Conservation (phyloP, 2,113 vertebrate genomes). For the Camarhynchus parvulus region DNA sequence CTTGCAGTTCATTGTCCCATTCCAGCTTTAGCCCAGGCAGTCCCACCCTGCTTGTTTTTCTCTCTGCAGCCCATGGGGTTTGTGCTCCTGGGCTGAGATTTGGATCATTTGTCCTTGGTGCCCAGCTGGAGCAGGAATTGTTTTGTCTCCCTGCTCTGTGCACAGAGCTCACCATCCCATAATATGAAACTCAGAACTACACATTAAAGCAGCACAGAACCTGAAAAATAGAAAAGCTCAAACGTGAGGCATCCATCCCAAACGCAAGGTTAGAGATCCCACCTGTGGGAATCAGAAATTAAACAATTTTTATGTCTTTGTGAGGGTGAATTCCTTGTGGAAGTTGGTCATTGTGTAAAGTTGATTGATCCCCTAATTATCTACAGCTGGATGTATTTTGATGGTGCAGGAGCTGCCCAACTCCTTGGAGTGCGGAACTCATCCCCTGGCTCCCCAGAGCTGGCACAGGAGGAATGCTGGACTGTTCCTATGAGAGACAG, state of each 20-base stretch:
- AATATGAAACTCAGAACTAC: fast-evolving
- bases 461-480: background rate
- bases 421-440: background rate
- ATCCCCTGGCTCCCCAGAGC: background rate
- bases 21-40: background rate
- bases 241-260: background rate
- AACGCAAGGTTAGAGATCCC: background rate
- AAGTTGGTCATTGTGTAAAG: background rate
- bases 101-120: background rate
- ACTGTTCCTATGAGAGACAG: background rate
- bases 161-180: background rate
- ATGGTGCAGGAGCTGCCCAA: background rate
- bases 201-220: background rate
- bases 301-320: background rate
- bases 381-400: background rate
- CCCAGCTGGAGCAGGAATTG: background rate
- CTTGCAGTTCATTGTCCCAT: background rate
- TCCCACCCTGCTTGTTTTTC: background rate
- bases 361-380: background rate
- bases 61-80: background rate
- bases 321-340: background rate
- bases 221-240: background rate
- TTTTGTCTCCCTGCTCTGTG: too few species aligned
- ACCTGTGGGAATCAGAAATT: background rate
- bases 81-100: background rate